Percentiles rank a stretch among this genome's conserved stretches.
Conservation (phyloP, 2,888 invertebrate species). For the Linnaemya vulpina region DNA sequence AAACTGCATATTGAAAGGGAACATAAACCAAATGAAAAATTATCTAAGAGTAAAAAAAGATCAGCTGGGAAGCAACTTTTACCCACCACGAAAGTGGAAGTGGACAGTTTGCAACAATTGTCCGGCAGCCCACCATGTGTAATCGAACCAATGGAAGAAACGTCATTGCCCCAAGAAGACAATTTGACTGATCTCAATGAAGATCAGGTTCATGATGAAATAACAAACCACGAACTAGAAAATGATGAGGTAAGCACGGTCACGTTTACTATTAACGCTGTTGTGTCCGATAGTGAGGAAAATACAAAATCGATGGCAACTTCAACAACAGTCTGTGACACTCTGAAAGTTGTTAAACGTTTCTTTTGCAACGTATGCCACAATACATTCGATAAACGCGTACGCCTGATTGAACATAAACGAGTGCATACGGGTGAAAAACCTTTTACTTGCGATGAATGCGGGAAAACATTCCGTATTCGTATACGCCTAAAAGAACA, state of each 20-base stretch:
- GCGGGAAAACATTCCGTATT: conserved; percentile 79
- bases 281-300: not conserved
- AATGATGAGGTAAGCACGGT: not conserved
- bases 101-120: not conserved
- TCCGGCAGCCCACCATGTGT: not conserved
- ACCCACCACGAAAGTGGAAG: conserved; percentile 37
- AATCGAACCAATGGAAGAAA: not conserved
- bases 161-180: not conserved
- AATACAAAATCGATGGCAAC: not conserved
- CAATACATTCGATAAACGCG: conserved; percentile 77
- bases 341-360: conserved; percentile 43
- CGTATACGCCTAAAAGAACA: conserved; percentile 80
- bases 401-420: conserved; percentile 78
- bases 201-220: conserved; percentile 63
- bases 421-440: conserved; percentile 82
- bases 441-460: conserved; percentile 78
- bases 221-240: not conserved
- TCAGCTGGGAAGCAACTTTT: not conserved
- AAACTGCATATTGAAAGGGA: conserved; percentile 78
- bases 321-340: not conserved
- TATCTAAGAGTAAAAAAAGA: conserved; percentile 1
- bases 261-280: conserved; percentile 44
- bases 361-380: conserved; percentile 78
- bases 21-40: conserved; percentile 68
- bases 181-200: conserved; percentile 15